Base-by-base conservation (phyloP, 92 coral and sea anemone species). In the Isaurus tuberculatus region DNA sequence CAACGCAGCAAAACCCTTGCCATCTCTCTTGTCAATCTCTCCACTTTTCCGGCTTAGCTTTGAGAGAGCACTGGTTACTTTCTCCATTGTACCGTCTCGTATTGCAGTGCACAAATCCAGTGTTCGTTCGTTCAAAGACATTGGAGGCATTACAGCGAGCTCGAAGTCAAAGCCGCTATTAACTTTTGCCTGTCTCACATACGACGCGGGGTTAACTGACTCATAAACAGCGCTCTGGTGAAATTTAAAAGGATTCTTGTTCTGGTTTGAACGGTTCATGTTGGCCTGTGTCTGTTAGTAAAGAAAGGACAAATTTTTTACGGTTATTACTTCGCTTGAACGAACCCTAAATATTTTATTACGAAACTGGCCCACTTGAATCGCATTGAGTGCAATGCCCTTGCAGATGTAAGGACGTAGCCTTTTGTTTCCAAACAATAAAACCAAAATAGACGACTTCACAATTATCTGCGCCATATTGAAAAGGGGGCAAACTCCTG, bases 1-100 rank as follows among this genome's bases (percentile, higher is more conserved):
- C 2, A 93, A 72, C 16, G 93, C 75, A 65, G 97, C 75, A 15
- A 91, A 73, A 2, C 97, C 97, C 16, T 58, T 48, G 5, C 86
- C 90, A 55, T 93, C 97, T 0, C 90, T 23, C 51, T 72, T 79
- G 83, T 88, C 75, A 0, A 88, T 80, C 69, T 43, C 58, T 17
- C 80, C 79, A 0, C 46, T 77, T 57, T 84, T 88, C 75, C 64
- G 40, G 3, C 17, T 79, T 2, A 77, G 32, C 51, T 77, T 77
- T 37, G 70, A 42, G 15, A 77, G 8, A 33, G 70, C 82, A 16
- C 33, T 33, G 9, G 70, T 33, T 6, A 77, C 70, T 60, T 77
- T 77, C 6, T 58, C 70, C 17, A 77, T 25, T 1, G 36, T 37
- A 7, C 82, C 82, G 26, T 77, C 51, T 36, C 53, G 68, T 36